Evolutionary conservation across 2,113 vertebrate species (phyloP).

Genomic region (Genyomyrus donnyi): DNA sequence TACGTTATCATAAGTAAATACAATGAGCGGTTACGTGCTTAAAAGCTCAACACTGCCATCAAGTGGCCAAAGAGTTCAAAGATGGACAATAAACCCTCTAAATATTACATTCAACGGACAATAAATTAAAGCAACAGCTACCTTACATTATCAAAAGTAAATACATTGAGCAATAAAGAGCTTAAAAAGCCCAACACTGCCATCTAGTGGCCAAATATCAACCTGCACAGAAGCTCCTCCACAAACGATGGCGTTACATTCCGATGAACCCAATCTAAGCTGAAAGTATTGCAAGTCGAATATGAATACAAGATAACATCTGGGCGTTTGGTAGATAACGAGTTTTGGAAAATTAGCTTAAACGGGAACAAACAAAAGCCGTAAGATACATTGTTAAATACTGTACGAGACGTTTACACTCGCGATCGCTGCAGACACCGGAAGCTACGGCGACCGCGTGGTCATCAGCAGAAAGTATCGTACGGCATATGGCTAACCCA

Average conservation of each 20-base stretch:
- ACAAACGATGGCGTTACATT: neutral
- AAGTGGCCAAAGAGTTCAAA: neutral
- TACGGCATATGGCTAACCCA: neutral
- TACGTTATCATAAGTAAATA: neutral
- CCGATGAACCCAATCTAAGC: neutral
- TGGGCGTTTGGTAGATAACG: neutral
- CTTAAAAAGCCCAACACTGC: neutral
- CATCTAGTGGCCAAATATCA: neutral
- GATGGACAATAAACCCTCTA: neutral
- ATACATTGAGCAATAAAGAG: neutral
- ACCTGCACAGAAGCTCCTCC: neutral
- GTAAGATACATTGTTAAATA: neutral
- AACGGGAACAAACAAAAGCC: neutral
- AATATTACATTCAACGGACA: neutral
- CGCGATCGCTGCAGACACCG: neutral
- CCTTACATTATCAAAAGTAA: neutral
- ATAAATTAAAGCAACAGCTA: neutral
- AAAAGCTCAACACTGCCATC: slow-evolving; percentile 2
- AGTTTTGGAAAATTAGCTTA: neutral
- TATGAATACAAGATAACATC: neutral
- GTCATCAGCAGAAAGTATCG: neutral
- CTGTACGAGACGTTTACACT: neutral
- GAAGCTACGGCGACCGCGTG: neutral
- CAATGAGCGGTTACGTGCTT: neutral
- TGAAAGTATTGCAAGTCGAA: neutral